Evolutionary conservation across 2,797 vertebrate genomes (phyloP).

Genomic region (Enteromius argenteus): DNA sequence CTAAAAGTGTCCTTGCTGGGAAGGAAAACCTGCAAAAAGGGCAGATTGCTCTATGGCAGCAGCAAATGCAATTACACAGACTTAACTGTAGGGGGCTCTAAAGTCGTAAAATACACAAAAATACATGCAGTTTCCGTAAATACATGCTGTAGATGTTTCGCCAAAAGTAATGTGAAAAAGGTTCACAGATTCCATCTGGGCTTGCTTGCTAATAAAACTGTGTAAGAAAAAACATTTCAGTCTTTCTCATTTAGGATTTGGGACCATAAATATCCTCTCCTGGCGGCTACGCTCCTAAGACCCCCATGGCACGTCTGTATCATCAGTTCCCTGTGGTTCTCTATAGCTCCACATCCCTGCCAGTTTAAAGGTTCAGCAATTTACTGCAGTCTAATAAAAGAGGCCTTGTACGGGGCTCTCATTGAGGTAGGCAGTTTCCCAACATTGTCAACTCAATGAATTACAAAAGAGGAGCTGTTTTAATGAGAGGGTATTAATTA

Average conservation of each 20-base stretch:
- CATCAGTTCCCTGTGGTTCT: not conserved
- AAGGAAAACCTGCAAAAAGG: not conserved
- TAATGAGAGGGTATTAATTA: conserved; percentile 33
- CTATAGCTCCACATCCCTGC: conserved; percentile 7
- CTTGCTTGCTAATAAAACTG: not conserved
- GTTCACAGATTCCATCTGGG: not conserved
- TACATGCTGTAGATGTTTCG: not conserved
- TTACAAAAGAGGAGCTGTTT: conserved; percentile 32
- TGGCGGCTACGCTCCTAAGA: not conserved
- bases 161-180: not conserved
- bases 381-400: conserved; percentile 66
- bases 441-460: conserved; percentile 28
- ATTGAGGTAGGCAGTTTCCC: conserved; percentile 22
- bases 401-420: conserved; percentile 37
- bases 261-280: not conserved
- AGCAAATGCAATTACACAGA: not conserved
- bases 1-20: not conserved
- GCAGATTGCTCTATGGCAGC: not conserved
- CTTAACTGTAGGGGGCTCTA: not conserved
- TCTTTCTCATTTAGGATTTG: not conserved
- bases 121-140: not conserved
- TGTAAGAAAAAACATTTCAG: not conserved
- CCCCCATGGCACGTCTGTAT: conserved; percentile 15
- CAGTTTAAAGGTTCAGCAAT: conserved; percentile 55
- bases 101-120: not conserved